phyloP scores from a whole-genome alignment of 2,797 vertebrate species.

The Geotrypetes seraphini region DNA sequence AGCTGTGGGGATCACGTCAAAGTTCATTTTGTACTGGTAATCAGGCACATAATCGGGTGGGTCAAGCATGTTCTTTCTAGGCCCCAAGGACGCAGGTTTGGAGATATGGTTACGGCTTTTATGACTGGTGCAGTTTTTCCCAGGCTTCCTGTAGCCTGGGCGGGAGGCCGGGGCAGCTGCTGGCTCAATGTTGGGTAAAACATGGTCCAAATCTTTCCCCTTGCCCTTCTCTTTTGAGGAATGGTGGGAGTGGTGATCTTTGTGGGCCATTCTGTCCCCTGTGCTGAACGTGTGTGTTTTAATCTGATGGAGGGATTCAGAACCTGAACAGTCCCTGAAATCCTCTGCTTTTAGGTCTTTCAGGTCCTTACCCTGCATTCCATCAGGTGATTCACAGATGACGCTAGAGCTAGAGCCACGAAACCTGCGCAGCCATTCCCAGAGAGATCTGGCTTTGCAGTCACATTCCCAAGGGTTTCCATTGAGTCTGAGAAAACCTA shows the following conservation, averaged over 20 bases:
- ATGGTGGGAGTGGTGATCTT: conserved; percentile 59
- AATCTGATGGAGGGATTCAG: conserved; percentile 85
- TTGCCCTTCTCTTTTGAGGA: conserved; percentile 48
- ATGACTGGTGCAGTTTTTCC: conserved; percentile 88
- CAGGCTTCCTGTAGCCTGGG: conserved; percentile 59
- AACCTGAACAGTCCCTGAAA: conserved; percentile 80
- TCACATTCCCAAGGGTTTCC: conserved; percentile 93
- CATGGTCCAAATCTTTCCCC: conserved; percentile 31
- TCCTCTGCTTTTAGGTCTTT: conserved; percentile 77
- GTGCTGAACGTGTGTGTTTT: conserved; percentile 77
- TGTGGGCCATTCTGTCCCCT: conserved; percentile 63
- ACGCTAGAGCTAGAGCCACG: conserved; percentile 83
- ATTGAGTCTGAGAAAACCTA: conserved; percentile 94
- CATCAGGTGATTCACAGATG: conserved; percentile 65
- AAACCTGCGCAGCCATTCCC: conserved; percentile 93
- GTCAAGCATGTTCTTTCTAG: conserved; percentile 72
- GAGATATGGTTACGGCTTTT: conserved; percentile 62
- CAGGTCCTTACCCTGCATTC: conserved; percentile 73
- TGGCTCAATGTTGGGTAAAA: conserved; percentile 55
- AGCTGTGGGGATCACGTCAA: conserved; percentile 59
- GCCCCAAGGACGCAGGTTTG: conserved; percentile 26
- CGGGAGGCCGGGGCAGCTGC: conserved; percentile 53
- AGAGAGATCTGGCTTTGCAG: conserved; percentile 82
- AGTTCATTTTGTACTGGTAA: conserved; percentile 82
- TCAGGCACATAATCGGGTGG: conserved; percentile 80